Conservation (phyloP, 2,113 vertebrate species). For the Prionailurus bengalensis region DNA sequence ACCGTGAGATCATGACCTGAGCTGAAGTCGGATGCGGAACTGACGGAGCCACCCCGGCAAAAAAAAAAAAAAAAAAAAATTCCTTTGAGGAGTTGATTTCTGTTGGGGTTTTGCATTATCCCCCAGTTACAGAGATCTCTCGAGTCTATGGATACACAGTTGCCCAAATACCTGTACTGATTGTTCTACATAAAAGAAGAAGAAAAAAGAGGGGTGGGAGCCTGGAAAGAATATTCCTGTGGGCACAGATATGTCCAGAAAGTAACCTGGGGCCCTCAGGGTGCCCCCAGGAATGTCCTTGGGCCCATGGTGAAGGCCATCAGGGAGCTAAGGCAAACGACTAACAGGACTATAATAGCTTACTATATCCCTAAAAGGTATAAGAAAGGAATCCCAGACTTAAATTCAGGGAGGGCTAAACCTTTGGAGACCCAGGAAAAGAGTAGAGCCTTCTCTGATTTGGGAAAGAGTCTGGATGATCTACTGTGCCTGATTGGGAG, state of each 20-base stretch:
- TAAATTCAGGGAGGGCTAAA: not conserved
- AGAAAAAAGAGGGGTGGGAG: not conserved
- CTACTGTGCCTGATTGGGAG: not conserved
- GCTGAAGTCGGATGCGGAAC: no score
- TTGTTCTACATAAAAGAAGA: not conserved
- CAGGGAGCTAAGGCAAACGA: not conserved
- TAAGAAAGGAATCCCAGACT: not conserved
- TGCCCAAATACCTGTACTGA: not conserved
- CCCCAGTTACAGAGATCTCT: not conserved
- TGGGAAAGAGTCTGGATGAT: not conserved
- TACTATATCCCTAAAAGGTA: not conserved
- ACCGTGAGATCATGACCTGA: no score
- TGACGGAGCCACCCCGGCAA: no score
- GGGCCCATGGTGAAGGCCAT: not conserved
- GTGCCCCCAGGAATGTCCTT: not conserved
- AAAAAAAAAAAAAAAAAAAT: no score
- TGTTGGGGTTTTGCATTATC: not conserved
- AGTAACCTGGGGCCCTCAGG: not conserved
- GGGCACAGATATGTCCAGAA: not conserved
- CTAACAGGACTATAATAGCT: not conserved
- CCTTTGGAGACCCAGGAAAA: not conserved
- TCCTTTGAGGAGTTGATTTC: not conserved
- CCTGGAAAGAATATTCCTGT: not conserved
- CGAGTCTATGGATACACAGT: not conserved
- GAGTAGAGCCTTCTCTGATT: not conserved